Evolutionary conservation across 2,888 invertebrate species (phyloP).

Genomic region (Hydrotaea cyrtoneurina): DNA sequence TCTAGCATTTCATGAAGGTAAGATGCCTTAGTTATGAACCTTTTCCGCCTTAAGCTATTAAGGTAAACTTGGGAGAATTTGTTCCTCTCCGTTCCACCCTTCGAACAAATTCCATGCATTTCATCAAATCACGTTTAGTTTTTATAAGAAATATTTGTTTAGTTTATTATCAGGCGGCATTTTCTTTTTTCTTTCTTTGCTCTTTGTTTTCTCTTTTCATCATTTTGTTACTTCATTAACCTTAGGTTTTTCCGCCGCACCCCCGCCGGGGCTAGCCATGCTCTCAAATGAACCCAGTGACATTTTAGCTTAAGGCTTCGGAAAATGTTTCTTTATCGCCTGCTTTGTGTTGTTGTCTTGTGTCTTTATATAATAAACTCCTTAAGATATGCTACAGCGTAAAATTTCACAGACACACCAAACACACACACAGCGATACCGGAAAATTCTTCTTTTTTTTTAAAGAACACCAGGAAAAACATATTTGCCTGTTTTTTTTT

Average conservation of each 20-base stretch:
- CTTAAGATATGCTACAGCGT: constrained; percentile 50
- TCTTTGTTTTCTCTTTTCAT: not conserved
- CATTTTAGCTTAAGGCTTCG: constrained; percentile 56
- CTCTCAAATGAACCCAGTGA: constrained; percentile 55
- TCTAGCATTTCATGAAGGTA: constrained; percentile 11
- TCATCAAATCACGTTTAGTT: constrained; percentile 15
- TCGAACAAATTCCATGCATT: not conserved
- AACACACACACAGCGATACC: not conserved
- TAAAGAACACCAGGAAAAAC: not conserved
- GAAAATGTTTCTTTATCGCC: not conserved
- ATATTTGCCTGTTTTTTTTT: not conserved
- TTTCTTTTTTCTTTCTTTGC: not conserved
- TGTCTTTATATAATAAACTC: constrained; percentile 39
- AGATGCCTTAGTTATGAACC: constrained; percentile 41
- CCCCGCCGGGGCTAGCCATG: not conserved
- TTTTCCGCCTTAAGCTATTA: not conserved
- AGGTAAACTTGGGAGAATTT: not conserved
- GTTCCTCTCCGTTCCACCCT: not conserved
- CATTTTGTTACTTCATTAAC: constrained; percentile 57
- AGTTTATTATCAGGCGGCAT: constrained; percentile 47
- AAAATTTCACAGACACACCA: not conserved
- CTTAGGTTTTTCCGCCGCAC: not conserved
- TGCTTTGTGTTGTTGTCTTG: not conserved
- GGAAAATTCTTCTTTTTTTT: not conserved
- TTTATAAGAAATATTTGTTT: constrained; percentile 55